Evolutionary conservation across 2,113 vertebrate genomes (phyloP).

Genomic region (Craseonycteris thonglongyai): DNA sequence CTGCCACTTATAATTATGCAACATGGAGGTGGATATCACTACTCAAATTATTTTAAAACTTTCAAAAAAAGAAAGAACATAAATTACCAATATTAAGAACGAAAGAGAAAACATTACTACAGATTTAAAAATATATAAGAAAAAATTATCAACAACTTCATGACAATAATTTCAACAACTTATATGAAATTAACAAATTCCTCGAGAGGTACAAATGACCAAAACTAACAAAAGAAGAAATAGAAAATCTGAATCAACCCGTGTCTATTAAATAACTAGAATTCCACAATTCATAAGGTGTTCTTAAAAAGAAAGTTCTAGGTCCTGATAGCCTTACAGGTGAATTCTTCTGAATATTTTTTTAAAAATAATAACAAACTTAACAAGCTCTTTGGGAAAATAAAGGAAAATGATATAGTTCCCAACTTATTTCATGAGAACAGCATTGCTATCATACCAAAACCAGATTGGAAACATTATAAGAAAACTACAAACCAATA

Average conservation of each 20-base stretch:
- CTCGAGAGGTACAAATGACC: background rate
- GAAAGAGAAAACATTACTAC: background rate
- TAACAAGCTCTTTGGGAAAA: background rate
- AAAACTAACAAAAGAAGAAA: constrained; percentile 1
- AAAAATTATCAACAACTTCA: background rate
- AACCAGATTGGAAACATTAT: background rate
- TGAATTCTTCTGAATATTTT: constrained; percentile 30
- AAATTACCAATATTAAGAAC: background rate
- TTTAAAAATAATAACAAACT: background rate
- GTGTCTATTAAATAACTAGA: background rate
- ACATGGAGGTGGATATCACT: background rate
- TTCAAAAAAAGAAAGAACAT: background rate
- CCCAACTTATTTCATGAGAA: background rate
- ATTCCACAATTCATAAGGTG: background rate
- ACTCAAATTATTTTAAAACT: background rate
- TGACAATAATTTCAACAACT: background rate
- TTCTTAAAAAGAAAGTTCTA: background rate
- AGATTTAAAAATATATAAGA: background rate
- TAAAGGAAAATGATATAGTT: background rate
- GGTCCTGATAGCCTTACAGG: background rate
- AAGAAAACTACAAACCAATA: background rate
- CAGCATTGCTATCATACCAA: background rate
- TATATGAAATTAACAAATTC: background rate
- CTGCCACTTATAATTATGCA: background rate
- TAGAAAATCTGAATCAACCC: background rate